Evolutionary conservation across 64 coral and sea anemone genomes (phyloP), one percentile per base, ranked within the genome.

Genomic region (Porites lutea): DNA sequence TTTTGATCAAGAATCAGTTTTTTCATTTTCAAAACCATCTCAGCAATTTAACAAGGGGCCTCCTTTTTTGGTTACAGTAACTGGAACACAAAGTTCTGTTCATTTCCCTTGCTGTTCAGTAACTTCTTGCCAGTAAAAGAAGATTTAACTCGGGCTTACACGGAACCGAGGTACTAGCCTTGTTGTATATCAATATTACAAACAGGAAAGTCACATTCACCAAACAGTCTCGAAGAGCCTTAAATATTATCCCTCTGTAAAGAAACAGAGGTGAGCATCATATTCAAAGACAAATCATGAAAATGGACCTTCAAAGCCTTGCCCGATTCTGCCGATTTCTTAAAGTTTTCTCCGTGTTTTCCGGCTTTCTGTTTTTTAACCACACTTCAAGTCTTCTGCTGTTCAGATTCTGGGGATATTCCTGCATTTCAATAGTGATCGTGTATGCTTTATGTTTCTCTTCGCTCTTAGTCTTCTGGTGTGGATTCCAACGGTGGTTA

Each of bases 381-480:
- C 92, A 89, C 59, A 54, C 82, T 75, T 83, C 81, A n/a, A 94
- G 92, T 45, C 54, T 59, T 60, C 55, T 94, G 21, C 79, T 89
- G 53, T 75, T 94, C 53, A 79, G 57, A 54, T 88, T 94, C 14
- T 94, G 86, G 27, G 92, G 92, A 71, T 82, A 63, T 76, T 94
- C 92, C 19, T 74, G 45, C 19, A 6, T 74, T 27, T 82, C 86
- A 11, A 94, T 89, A 49, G 59, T 82, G 8, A 18, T 49, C 3
- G 92, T 89, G 4, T 94, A 94, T 58, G 44, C 59, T 10, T 15
- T 80, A 21, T 82, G 92, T 37, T 89, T 89, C 45, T n/a, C 88
- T 43, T 89, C 78, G 0, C 20, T 94, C 6, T 74, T 58, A 66
- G 8, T 89, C 9, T 89, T 83, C 58, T 89, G 92, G 92, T 89